Evolutionary conservation across 2,888 invertebrate species (phyloP), one percentile per base, ranked within the genome.

Genomic region (Agrochola macilenta): DNA sequence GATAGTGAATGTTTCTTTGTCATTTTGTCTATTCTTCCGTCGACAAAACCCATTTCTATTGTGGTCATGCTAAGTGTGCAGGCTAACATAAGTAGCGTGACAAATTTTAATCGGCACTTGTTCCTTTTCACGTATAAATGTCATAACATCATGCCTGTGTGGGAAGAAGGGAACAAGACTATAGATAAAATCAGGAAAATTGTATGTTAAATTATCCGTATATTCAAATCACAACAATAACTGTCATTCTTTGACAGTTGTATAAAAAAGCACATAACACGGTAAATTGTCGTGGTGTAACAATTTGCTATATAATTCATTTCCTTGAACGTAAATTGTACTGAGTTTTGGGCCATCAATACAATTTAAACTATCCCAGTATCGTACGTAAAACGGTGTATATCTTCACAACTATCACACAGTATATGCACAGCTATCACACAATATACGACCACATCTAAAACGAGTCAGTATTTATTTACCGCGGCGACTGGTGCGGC

Each of bases 381-480:
- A 76, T 58, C 17, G 4, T 20, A 46, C 11, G 43, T 61, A 52
- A 35, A 64, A 39, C 49, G 5, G 7, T 14, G 57, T 64, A 46
- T 75, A 58, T 52, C 43, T 74, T 14, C 43, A 35, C 9, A 65
- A 9, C n/a, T 58, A 63, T n/a, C 39, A n/a, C 49, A 57, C 14
- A 30, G 23, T 30, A 39, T 39, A 30, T n/a, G 11, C 57, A 57
- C 12, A 57, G 5, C 57, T n/a, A 64, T n/a, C 30, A 26, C 43
- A 52, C 17, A 26, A 14, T 35, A 43, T 14, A 72, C 39, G 57
- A 60, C 54, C 23, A 46, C 58, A 70, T 70, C 61, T 79, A 65
- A 83, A 83, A 57, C 69, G 9, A 73, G 58, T 60, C 60, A 11
- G 69, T 81, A 69, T 81, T 81, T 79, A 83, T 78, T 60, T 81